These are phyloP conservation scores for Leptobrachium ailaonicum DNA, from an alignment of 2,113 vertebrate genomes.

Conservation along the genomic window DNA sequence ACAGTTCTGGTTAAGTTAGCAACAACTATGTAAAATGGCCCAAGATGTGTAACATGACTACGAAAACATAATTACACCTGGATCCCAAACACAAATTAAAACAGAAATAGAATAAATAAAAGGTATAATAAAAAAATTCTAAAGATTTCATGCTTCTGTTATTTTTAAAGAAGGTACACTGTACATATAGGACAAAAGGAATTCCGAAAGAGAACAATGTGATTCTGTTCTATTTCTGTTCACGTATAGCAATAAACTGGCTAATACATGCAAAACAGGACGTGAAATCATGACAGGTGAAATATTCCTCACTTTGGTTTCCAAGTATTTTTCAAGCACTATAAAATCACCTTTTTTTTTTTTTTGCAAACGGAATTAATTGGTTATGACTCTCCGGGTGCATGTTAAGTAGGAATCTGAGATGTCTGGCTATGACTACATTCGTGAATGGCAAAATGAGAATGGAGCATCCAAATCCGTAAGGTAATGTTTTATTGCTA, in stretches of 20 bases:
- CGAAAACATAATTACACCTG: too few species aligned
- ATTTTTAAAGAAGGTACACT: too few species aligned
- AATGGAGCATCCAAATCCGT: constrained; percentile 44
- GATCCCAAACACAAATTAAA: too few species aligned
- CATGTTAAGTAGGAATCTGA: constrained; percentile 52
- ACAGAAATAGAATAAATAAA: too few species aligned
- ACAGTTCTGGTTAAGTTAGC: too few species aligned
- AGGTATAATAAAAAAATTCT: too few species aligned
- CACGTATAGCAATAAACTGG: constrained; percentile 7
- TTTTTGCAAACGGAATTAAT: constrained; percentile 56
- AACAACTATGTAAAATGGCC: too few species aligned
- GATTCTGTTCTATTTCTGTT: neutral
- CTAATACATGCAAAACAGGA: constrained; percentile 32
- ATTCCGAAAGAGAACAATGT: constrained; percentile 1
- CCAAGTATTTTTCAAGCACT: constrained; percentile 50
- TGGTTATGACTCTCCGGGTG: constrained; percentile 43
- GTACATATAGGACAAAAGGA: too few species aligned
- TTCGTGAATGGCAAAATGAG: constrained; percentile 53
- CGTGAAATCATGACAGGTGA: constrained; percentile 50
- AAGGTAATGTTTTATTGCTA: constrained; percentile 54
- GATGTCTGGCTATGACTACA: constrained; percentile 44
- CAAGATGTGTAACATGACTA: too few species aligned
- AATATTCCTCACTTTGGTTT: constrained; percentile 53
- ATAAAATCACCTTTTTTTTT: constrained; percentile 50
- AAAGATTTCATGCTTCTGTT: too few species aligned